These are phyloP conservation scores for Ochotona princeps DNA, from an alignment of 2,113 vertebrate genomes.

Conservation along the genomic window DNA sequence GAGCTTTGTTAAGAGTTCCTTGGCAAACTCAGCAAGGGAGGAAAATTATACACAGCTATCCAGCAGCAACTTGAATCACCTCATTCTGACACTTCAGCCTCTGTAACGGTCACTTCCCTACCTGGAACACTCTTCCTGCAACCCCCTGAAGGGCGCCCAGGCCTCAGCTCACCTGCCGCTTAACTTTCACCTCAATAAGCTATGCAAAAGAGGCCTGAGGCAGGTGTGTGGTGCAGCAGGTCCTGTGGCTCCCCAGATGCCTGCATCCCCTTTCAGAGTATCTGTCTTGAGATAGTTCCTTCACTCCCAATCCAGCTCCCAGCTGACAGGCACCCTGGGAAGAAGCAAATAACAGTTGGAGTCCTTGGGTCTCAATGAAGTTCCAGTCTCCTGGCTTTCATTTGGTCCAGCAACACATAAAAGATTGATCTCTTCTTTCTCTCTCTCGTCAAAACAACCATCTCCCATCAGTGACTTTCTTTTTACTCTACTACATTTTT, in stretches of 20 bases:
- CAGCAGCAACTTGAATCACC: not conserved
- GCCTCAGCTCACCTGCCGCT: not conserved
- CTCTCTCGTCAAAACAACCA: not conserved
- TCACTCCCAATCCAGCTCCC: too few relatives aligned
- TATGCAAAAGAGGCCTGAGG: too few relatives aligned
- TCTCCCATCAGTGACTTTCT: not conserved
- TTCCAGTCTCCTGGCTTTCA: too few relatives aligned
- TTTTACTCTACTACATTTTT: slow-evolving; percentile 8
- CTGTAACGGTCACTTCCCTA: not conserved
- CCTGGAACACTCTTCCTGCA: not conserved
- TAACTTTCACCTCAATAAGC: not conserved
- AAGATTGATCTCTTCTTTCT: too few relatives aligned
- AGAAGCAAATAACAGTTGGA: too few relatives aligned
- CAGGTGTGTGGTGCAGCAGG: too few relatives aligned
- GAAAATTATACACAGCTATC: not conserved
- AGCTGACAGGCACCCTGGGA: too few relatives aligned
- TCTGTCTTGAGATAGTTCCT: too few relatives aligned
- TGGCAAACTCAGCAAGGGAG: not conserved
- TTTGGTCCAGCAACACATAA: too few relatives aligned
- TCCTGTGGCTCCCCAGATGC: too few relatives aligned
- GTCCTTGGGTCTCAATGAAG: too few relatives aligned
- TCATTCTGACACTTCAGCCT: not conserved
- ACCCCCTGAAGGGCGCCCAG: not conserved
- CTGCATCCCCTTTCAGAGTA: too few relatives aligned
- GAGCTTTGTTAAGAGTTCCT: not conserved